A percentile compares a stretch with the other conserved stretches of the same genome.
Evolutionary conservation across 2,888 invertebrate species (phyloP).

Genomic region (Orthonychiurus folsomi): DNA sequence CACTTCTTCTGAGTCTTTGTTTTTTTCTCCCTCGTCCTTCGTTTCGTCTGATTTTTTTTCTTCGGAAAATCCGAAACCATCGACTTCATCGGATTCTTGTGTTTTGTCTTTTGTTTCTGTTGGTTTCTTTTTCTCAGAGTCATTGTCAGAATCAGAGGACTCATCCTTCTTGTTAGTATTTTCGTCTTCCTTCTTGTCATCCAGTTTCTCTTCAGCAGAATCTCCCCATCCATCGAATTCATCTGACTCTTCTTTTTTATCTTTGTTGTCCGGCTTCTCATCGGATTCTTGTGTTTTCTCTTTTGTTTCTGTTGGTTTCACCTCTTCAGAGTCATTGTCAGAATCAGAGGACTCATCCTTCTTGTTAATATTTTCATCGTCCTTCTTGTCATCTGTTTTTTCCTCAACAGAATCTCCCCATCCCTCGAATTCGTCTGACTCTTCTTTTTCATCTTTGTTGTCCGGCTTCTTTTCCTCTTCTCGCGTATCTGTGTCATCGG

Average conservation of each 20-base stretch:
- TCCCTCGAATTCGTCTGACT: background rate
- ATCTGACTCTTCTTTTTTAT: background rate
- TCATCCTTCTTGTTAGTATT: no score
- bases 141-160: no score
- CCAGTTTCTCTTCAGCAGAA: background rate
- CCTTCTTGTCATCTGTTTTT: background rate
- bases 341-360: background rate
- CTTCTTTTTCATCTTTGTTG: background rate
- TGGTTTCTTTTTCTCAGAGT: no score
- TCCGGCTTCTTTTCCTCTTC: constrained; percentile 1
- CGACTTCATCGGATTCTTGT: background rate
- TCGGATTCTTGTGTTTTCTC: background rate
- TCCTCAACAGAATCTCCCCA: background rate
- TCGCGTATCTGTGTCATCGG: background rate
- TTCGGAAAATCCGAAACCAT: background rate
- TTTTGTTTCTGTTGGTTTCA: background rate
- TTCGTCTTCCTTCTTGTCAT: no score
- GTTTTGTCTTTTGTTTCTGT: background rate
- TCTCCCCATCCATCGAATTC: background rate
- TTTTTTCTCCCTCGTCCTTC: background rate
- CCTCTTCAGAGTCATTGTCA: background rate
- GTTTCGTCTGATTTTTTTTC: constrained; percentile 1
- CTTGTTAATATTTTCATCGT: background rate
- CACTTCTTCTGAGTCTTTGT: no score
- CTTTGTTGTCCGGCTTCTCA: background rate